Evolutionary conservation across 2,113 vertebrate species (phyloP), one percentile per base, ranked within the genome.

Genomic region (Zapus hudsonius): DNA sequence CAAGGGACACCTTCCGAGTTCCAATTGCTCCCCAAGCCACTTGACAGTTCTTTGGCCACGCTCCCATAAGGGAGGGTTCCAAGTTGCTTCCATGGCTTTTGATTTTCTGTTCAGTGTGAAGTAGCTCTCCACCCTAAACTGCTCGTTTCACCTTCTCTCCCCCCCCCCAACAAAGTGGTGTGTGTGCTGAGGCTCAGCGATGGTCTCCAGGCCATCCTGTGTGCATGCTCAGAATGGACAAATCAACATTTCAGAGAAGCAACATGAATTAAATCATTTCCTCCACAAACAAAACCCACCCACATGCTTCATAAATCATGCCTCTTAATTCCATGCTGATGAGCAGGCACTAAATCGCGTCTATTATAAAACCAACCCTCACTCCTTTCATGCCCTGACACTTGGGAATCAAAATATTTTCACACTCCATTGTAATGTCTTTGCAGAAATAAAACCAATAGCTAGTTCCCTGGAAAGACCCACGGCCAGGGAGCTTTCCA

Each of bases 391-490:
- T 52, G 86, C 72, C 96, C 91, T 83, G 96, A 90, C 95, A 91
- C 94, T 93, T 63, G 36, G 89, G 42, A 79, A 94, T 95, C 96
- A 95, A 93, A 95, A 90, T 95, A 94, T 90, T 96, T 91, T 84
- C 95, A 67, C 84, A 72, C 73, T 94, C 89, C 86, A 87, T 90
- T 94, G 94, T 94, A 92, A 91, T 70, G 89, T 92, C 91, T 94
- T 66, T 94, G 91, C 95, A 95, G 80, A 96, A 94, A 84, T 86
- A 42, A 92, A 2, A 84, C 86, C 86, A 82, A 87, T 25, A 73
- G 92, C 94, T 80, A 31, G 79, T 93, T 96, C 96, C 94, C 94
- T 96, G 96, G 93, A 96, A 96, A 96, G 97, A 96, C 52, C 73
- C 87, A 64, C 4, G 70, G 89, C 95, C 92, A 82, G 94, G 59